Evolutionary conservation across 2,888 invertebrate species (phyloP), one percentile per base, ranked within the genome.

Genomic region (Automeris io): DNA sequence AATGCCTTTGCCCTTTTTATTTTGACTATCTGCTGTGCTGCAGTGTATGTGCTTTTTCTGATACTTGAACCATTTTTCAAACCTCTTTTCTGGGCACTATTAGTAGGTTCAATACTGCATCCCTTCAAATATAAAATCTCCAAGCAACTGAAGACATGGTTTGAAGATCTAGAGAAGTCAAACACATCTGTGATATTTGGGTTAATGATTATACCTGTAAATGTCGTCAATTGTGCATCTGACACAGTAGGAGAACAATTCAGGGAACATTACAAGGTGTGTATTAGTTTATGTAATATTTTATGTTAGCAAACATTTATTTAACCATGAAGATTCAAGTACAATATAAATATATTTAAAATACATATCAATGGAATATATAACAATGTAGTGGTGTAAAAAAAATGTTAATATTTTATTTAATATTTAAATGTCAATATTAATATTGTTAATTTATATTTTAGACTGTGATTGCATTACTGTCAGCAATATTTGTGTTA

Each of bases 21-120:
- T 48, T 81, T 95, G 44, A 82, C 90, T 29, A 70, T 93, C 35
- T 90, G 91, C 51, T 90, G 90, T 63, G 90, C 90, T 23, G 93
- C 93, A 9, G 88, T 91, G 26, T 92, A 91, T 68, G 94, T 94
- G 1, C 88, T 96, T 5, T 96, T 94, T 73, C 89, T 95, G 46
- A 94, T 96, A 50, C 82, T 98, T 19, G 94, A 95, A 57, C 97
- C 97, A 0, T 98, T 98, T 76, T 91, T 99, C 22, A 93, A 95
- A 52, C 98, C 99, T 0, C 77, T 99, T 37, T 89, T 98, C 53
- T 99, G 99, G 99, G 98, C 99, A 0, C 87, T 97, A 40, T 86
- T 99, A 21, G 95, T 97, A 59, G 99, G 99, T n/a, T 97, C 98
- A 0, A 94, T 98, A 24, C 88, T 99, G n/a, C 96, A 97, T 74